Percentiles rank a stretch among this genome's conserved stretches.
Conservation (phyloP, 2,888 invertebrate species). For the Himalopsyche tibetana region DNA sequence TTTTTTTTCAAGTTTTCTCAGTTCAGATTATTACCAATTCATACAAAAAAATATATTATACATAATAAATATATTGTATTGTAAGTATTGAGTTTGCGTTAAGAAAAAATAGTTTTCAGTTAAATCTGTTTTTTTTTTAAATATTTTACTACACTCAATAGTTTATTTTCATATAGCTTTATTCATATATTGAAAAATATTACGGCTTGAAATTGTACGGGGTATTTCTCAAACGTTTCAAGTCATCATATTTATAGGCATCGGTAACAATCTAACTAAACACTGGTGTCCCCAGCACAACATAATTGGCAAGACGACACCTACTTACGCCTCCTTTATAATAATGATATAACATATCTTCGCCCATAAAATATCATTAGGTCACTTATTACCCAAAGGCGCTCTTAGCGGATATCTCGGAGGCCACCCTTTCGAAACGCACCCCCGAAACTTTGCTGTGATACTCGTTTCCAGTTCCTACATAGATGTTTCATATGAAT, state of each 20-base stretch:
- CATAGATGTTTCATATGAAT: slow-evolving; percentile 44
- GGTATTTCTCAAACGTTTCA: not conserved
- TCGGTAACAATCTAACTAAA: slow-evolving; percentile 35
- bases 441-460: slow-evolving; percentile 52
- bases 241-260: slow-evolving; percentile 30
- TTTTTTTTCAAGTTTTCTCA: no score
- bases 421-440: slow-evolving; percentile 31
- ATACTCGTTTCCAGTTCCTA: slow-evolving; percentile 26
- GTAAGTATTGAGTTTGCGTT: no score
- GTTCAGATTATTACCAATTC: no score
- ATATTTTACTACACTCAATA: no score
- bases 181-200: no score
- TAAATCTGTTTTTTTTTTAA: no score
- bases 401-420: slow-evolving; percentile 56
- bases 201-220: not conserved
- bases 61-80: no score
- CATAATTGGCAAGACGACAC: slow-evolving; percentile 65
- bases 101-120: no score
- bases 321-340: slow-evolving; percentile 63
- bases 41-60: no score
- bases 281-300: slow-evolving; percentile 32
- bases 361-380: slow-evolving; percentile 72
- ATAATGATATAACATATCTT: slow-evolving; percentile 70
- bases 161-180: no score
- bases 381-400: slow-evolving; percentile 66